These are phyloP conservation scores for Parapristionchus giblindavisi DNA, from an alignment of 2,888 invertebrate species.

Conservation along the genomic window DNA sequence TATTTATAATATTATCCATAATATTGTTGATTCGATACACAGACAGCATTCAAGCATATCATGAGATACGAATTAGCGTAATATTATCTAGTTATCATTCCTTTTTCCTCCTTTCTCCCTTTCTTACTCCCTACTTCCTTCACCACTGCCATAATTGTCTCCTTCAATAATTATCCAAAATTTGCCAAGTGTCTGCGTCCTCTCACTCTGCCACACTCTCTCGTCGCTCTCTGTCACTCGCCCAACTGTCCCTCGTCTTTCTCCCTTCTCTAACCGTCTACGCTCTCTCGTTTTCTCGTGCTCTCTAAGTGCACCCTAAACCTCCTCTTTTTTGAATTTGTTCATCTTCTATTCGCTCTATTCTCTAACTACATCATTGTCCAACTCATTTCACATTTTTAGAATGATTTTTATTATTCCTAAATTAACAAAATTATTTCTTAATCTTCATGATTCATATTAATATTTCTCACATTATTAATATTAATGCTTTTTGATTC, in stretches of 20 bases:
- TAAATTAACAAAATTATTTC: background rate
- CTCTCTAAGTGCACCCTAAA: background rate
- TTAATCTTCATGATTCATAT: conserved; percentile 7
- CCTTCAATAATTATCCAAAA: background rate
- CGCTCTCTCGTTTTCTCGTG: background rate
- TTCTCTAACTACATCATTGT: too few species aligned
- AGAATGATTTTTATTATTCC: background rate
- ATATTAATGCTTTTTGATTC: background rate
- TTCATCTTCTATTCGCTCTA: too few species aligned
- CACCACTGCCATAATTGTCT: too few species aligned
- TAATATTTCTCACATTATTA: conserved; percentile 2
- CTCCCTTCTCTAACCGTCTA: background rate
- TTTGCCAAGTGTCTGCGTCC: background rate
- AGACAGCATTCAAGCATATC: too few species aligned
- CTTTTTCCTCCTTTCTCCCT: background rate
- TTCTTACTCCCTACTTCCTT: background rate
- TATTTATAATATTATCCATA: background rate
- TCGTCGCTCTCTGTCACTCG: background rate
- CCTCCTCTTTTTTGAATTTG: background rate
- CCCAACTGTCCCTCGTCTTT: background rate
- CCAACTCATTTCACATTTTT: background rate
- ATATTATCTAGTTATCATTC: too few species aligned
- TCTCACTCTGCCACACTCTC: background rate
- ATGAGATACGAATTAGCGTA: too few species aligned
- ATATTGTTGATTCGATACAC: conserved; percentile 20